Evolutionary conservation across 2,888 invertebrate genomes (phyloP).

Genomic region (Troilus luridus): DNA sequence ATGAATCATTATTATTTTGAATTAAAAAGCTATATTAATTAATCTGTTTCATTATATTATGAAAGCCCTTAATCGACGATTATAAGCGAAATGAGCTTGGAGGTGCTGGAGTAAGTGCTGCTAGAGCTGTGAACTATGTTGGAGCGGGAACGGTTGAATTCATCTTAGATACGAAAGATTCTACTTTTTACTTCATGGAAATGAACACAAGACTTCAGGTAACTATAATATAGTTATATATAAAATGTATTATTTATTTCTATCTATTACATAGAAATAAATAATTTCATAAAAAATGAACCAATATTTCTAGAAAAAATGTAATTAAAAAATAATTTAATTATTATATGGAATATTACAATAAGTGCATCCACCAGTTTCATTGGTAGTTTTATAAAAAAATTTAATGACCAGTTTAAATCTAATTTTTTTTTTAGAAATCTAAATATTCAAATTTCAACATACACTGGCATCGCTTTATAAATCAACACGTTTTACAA

Average conservation of each 20-base stretch:
- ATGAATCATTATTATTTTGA: background rate
- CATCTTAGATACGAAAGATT: constrained; percentile 87
- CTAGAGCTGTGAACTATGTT: constrained; percentile 95
- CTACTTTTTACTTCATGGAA: constrained; percentile 99
- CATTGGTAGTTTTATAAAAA: background rate
- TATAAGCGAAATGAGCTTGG: constrained; percentile 85
- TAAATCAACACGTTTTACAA: background rate
- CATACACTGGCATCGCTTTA: background rate
- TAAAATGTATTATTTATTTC: no score
- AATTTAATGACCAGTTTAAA: no score
- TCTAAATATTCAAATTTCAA: background rate
- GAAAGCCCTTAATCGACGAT: constrained; percentile 85
- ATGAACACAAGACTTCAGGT: constrained; percentile 97
- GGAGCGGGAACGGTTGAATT: constrained; percentile 99
- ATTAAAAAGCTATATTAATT: background rate
- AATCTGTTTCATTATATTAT: constrained; percentile 55
- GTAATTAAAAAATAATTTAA: no score
- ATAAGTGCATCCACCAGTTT: no score
- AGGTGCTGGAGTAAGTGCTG: constrained; percentile 92
- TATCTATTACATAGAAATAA: no score
- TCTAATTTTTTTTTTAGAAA: no score
- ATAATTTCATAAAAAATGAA: no score
- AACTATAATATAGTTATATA: no score
- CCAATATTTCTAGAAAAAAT: no score
- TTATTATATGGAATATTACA: no score